Evolutionary conservation across 1,140 invertebrate genomes (phyloP), one percentile per base, ranked within the genome.

Genomic region (Reticulitermes speratus): DNA sequence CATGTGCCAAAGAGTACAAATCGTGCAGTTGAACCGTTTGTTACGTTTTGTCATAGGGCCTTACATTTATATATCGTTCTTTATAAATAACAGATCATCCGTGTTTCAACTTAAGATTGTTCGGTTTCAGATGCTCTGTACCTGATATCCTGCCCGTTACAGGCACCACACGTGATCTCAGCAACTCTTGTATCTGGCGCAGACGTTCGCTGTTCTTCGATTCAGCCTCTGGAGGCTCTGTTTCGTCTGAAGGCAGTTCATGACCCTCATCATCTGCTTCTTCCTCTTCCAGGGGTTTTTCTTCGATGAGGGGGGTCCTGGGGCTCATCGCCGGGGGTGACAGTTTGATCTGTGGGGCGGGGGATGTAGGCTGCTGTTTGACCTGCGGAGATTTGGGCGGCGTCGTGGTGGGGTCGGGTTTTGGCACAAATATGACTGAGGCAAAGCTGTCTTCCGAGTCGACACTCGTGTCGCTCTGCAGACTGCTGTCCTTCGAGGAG

Each of bases 391-490:
- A 94, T 87, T 90, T 90, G 75, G 88, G 86, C 89, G 90, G 86
- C 9, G 89, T 89, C 38, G 38, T 25, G 55, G 23, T 48, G 32
- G 30, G 38, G 48, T 93, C 93, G 87, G 92, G 92, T 89, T 95
- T 95, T 81, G 96, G 96, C 88, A 97, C 95, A 89, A 95, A 97
- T 89, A 98, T 98, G 16, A 98, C 97, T 83, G 96, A 97, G 55
- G 96, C 96, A 90, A 97, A 97, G 91, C 96, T 97, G 88, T 98
- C 97, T 91, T 98, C 97, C 3, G 96, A 97, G 90, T 98, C 97
- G 6, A 98, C 95, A 91, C 97, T 97, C 0, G 97, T 98, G 89
- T 98, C 97, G 90, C 96, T 97, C 90, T 98, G 97, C 83, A 98
- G 92, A 90, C 97, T 97, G 89, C 96, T 97, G 89, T 98, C 96